A percentile compares a stretch with the other conserved stretches of the same genome.
phyloP scores from a whole-genome alignment of 2,888 invertebrate species.

The Philereme transversata region DNA sequence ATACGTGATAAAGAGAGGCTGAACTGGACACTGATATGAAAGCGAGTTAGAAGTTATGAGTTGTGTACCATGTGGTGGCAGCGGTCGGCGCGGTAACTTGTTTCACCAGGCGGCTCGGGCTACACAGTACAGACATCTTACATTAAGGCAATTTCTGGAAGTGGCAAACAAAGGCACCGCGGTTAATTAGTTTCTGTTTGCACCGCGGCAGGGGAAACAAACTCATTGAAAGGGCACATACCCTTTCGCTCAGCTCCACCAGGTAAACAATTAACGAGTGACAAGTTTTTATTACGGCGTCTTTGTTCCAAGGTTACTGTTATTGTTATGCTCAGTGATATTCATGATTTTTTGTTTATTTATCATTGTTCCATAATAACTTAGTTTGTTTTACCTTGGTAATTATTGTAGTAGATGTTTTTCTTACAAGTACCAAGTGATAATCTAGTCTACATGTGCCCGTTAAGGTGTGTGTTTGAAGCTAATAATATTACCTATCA shows the following conservation, averaged over 20 bases:
- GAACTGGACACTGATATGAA: conserved; percentile 49
- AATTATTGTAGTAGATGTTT: background rate
- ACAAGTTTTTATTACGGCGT: conserved; percentile 30
- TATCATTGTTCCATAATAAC: conserved; percentile 9
- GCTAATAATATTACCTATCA: no score
- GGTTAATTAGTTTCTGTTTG: conserved; percentile 73
- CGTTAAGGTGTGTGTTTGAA: no score
- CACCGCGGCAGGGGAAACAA: conserved; percentile 60
- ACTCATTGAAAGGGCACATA: conserved; percentile 56
- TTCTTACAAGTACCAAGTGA: background rate
- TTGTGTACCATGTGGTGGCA: conserved; percentile 4
- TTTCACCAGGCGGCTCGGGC: conserved; percentile 31
- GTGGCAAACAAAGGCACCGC: conserved; percentile 69
- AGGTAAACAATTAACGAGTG: conserved; percentile 34
- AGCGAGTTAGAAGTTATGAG: conserved; percentile 34
- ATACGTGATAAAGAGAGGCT: conserved; percentile 45
- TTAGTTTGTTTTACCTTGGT: conserved; percentile 14
- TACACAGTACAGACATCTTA: conserved; percentile 53
- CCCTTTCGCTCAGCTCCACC: conserved; percentile 35
- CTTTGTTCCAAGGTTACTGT: conserved; percentile 28
- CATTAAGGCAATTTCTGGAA: conserved; percentile 64
- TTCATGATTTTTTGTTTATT: conserved; percentile 21
- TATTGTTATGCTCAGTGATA: conserved; percentile 19
- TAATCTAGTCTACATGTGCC: no score
- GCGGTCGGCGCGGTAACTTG: conserved; percentile 10